Conservation (phyloP, 2,113 vertebrate species). For the Sakesphorus luctuosus region DNA sequence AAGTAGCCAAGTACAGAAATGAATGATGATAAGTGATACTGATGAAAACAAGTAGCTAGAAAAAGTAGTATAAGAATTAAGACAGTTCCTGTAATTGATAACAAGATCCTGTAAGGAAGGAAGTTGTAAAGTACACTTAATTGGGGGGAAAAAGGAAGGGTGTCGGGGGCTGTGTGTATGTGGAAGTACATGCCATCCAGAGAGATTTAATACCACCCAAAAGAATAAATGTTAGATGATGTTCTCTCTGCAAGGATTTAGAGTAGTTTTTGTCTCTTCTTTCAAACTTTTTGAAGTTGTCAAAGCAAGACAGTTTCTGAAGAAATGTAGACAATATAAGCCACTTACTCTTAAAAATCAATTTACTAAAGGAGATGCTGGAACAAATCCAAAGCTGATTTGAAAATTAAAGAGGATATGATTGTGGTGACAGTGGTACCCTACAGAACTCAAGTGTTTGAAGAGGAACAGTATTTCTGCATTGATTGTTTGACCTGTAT, state of each 20-base stretch:
- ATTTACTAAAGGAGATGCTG: constrained; percentile 56
- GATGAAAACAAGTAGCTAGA: background rate
- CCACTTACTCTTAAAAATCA: constrained; percentile 63
- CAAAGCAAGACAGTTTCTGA: constrained; percentile 17
- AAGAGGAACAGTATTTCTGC: constrained; percentile 30
- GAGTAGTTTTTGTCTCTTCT: background rate
- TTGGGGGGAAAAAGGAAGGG: background rate
- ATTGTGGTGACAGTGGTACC: constrained; percentile 6
- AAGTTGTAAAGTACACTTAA: background rate
- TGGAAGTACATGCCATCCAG: background rate
- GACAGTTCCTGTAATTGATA: background rate
- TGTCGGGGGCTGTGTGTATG: accelerated
- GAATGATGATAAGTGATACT: background rate
- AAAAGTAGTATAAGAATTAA: background rate
- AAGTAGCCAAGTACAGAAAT: background rate
- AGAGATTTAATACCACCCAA: background rate
- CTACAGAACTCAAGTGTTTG: constrained; percentile 23
- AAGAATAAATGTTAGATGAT: background rate
- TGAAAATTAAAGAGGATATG: constrained; percentile 65
- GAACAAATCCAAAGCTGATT: constrained; percentile 67
- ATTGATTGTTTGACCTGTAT: constrained; percentile 59
- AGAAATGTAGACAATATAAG: constrained; percentile 23
- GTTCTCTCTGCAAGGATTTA: background rate
- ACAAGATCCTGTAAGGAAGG: background rate
- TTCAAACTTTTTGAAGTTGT: background rate